Evolutionary conservation across 2,888 invertebrate genomes (phyloP).

Genomic region (Formica aserva): DNA sequence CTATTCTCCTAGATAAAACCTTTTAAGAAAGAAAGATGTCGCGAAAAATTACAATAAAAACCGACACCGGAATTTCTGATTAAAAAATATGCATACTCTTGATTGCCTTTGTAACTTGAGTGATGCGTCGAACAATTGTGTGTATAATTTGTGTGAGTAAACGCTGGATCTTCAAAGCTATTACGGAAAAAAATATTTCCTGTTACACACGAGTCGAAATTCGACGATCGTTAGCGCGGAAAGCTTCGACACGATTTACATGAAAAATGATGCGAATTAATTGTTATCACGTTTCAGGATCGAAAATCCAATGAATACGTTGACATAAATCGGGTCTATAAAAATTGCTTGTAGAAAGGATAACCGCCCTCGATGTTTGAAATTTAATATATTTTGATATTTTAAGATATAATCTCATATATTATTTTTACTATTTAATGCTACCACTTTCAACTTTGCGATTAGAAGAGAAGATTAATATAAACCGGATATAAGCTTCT

Average conservation of each 20-base stretch:
- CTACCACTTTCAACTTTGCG: background rate
- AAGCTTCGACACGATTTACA: background rate
- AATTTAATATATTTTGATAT: background rate
- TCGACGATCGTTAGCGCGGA: background rate
- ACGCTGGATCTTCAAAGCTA: background rate
- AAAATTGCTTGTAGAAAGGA: background rate
- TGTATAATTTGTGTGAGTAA: background rate
- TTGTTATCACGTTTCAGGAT: constrained; percentile 1
- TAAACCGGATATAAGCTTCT: background rate
- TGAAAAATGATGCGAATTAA: constrained; percentile 20
- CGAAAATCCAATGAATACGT: background rate
- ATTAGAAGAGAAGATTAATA: constrained; percentile 7
- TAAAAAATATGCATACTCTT: background rate
- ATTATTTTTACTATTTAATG: constrained; percentile 8
- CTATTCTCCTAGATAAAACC: background rate
- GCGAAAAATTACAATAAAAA: constrained; percentile 9
- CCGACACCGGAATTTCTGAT: background rate
- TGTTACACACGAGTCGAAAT: constrained; percentile 1
- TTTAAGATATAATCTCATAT: background rate
- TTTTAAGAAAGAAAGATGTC: background rate
- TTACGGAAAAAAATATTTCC: background rate
- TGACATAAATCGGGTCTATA: background rate
- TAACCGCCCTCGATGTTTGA: background rate
- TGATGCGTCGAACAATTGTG: background rate
- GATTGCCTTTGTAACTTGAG: background rate